Base-by-base conservation (phyloP, 2,797 vertebrate genomes). In the Cygnus olor region DNA sequence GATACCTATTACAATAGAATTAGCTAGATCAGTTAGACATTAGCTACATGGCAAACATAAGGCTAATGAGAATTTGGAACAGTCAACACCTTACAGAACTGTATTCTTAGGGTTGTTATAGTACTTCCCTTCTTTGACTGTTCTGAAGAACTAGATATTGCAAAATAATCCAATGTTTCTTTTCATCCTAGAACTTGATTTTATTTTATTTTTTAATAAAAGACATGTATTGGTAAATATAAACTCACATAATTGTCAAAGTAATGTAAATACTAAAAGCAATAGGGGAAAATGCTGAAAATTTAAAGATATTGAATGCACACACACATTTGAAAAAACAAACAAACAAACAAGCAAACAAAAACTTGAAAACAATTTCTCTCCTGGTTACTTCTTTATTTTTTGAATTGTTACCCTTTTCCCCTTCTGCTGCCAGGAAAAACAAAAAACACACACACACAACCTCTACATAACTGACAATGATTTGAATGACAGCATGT, bases 401-500 rank as follows among this genome's bases (percentile, higher is more conserved):
- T 72, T 32, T 15, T 89, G 25, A 85, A 45, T 30, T 72, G 27
- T 72, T 80, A 65, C 57, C 11, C 38, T 88, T 71, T 17, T 21
- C 15, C 7, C 18, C 44, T 94, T 24, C 16, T 74, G 16, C 44
- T 61, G 8, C 34, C 27, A 34, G 51, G 51, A 79, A 69, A 91
- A 86, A 76, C 19, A 22, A 65, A 1, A 30, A 66, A 80, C 47
- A 15, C 51, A 15, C 51, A 57, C 7, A 8, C 20, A 21, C 74
- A 64, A 44, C 54, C 34, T 89, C 57, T 65, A 8, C 32, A 60
- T 89, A 64, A 73, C 63, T 64, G 88, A 91, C 63, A 91, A 81
- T 66, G 79, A 60, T 92, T 92, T 90, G 92, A 96, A 95, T 90
- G 78, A 94, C 68, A 97, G 53, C 14, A 0, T 32, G 72, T 85